Evolutionary conservation across 1,140 invertebrate species (phyloP).

Genomic region (Monochamus saltuarius): DNA sequence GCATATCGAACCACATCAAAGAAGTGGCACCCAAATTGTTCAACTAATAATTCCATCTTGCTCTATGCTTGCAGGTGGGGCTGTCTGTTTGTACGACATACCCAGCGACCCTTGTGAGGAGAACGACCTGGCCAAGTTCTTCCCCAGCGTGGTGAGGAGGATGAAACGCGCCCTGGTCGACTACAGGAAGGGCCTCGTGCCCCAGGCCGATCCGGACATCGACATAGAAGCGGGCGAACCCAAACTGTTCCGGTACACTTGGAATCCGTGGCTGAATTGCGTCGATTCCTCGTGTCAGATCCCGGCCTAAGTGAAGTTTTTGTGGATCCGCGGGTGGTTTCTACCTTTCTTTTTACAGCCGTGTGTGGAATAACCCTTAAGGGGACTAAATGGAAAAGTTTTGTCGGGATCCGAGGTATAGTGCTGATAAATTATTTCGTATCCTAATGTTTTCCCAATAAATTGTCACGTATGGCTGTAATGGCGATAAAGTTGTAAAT

Average conservation of each 20-base stretch:
- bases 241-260: slow-evolving; percentile 52
- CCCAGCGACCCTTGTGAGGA: slow-evolving; percentile 66
- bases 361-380: too few species aligned
- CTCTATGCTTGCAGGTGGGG: slow-evolving; percentile 43
- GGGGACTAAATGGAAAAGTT: too few species aligned
- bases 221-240: slow-evolving; percentile 52
- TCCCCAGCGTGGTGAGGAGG: slow-evolving; percentile 50
- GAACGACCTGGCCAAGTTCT: slow-evolving; percentile 57
- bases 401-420: too few species aligned
- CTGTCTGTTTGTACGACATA: slow-evolving; percentile 66
- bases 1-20: too few species aligned
- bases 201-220: slow-evolving; percentile 46
- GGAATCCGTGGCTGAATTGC: slow-evolving; percentile 53
- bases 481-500: too few species aligned
- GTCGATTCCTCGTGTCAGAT: slow-evolving; percentile 34
- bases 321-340: too few species aligned
- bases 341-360: too few species aligned
- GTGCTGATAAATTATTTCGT: too few species aligned
- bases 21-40: too few species aligned
- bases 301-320: background rate
- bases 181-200: slow-evolving; percentile 48
- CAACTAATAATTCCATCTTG: too few species aligned
- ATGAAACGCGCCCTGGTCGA: slow-evolving; percentile 53
- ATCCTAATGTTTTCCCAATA: too few species aligned
- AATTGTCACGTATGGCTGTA: too few species aligned